Evolutionary conservation across 2,888 invertebrate species (phyloP), one percentile per base, ranked within the genome.

Genomic region (Isoperla grammatica): DNA sequence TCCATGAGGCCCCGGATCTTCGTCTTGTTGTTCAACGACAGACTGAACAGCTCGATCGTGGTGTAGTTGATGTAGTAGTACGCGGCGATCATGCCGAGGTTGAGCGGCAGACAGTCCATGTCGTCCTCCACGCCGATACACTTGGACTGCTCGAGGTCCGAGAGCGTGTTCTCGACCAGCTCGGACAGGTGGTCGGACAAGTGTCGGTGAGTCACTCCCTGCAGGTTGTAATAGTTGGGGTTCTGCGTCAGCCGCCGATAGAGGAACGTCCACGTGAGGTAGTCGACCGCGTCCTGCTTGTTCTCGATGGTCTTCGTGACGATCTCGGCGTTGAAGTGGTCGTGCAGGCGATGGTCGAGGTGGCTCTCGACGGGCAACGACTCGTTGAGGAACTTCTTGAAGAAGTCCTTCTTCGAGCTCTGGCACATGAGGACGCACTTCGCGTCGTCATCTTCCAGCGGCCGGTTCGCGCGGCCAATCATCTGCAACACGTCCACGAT

Each of bases 61-160:
- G 97, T 96, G 70, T 99, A 99, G 75, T 98, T 97, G 70, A 99
- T 99, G 76, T 99, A 99, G 75, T 99, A 99, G 76, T 99, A 99
- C 0, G 98, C 96, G 0, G 99, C 98, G 73, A 99, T 99, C 97
- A 99, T 99, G 71, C 99, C 99, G 72, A 99, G 78, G 79, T 99
- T 99, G 37, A 99, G 81, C 0, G 99, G 96, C 61, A 93, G 82
- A 0, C 94, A 91, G 73, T 99, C 97, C 88, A 99, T 94, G 68
- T 99, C 98, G 67, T 99, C 98, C 73, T 98, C 97, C 6, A 99
- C 85, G 54, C 93, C 90, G 67, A 99, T 96, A 74, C 99, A 99
- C 72, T 96, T 96, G 0, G 95, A 93, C 73, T 95, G 94, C 72
- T 97, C 95, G 69, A 98, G 78, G 74, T 98, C 96, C 37, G 85